Conservation (phyloP, 2,888 invertebrate species). For the Alcis repandata region DNA sequence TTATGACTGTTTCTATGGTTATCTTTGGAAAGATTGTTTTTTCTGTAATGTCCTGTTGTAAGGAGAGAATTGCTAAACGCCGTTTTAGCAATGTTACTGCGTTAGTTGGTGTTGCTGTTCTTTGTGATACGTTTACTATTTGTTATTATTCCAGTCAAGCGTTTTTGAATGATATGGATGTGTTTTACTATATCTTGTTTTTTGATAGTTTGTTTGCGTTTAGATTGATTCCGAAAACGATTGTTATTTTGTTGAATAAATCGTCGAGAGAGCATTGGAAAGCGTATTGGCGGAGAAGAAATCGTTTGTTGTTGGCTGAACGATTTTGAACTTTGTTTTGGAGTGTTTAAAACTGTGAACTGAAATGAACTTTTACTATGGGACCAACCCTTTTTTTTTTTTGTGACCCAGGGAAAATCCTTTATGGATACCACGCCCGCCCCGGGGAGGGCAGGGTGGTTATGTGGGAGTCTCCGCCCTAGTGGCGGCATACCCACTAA, state of each 20-base stretch:
- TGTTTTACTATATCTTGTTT: background rate
- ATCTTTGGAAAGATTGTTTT: slow-evolving; percentile 7
- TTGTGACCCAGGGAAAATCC: too few species aligned
- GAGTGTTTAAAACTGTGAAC: too few species aligned
- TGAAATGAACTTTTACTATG: too few species aligned
- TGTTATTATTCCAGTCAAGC: background rate
- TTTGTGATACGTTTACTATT: slow-evolving; percentile 1
- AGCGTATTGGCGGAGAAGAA: slow-evolving; percentile 6
- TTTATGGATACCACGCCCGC: too few species aligned
- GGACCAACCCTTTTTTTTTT: too few species aligned
- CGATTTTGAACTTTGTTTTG: too few species aligned
- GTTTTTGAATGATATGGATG: background rate
- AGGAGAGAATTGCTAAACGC: background rate
- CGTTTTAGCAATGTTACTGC: background rate
- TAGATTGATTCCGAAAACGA: slow-evolving; percentile 1
- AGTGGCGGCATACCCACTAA: too few species aligned
- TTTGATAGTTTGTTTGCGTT: background rate
- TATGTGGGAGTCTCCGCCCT: too few species aligned
- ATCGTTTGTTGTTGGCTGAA: background rate
- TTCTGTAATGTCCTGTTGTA: slow-evolving; percentile 20
- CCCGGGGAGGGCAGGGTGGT: too few species aligned
- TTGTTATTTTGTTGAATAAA: slow-evolving; percentile 12
- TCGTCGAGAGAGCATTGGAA: slow-evolving; percentile 27
- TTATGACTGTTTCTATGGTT: background rate
- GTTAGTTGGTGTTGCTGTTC: slow-evolving; percentile 8